Evolutionary conservation across 2,113 vertebrate species (phyloP).

Genomic region (Panthera leo): DNA sequence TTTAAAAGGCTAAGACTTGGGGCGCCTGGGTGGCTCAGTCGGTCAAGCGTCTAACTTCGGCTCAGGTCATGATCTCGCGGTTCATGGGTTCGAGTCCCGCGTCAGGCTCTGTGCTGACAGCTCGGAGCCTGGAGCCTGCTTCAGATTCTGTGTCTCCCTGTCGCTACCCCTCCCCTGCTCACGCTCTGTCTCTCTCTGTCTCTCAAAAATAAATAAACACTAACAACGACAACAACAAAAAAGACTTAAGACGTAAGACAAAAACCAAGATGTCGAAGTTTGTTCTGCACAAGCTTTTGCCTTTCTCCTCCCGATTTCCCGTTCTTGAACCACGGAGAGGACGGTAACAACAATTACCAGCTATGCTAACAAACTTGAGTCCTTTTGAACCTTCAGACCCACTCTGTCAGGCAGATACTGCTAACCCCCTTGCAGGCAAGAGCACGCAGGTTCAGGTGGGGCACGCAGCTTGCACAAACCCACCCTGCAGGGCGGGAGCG

Average conservation of each 20-base stretch:
- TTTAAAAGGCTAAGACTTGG: background rate
- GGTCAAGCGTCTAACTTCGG: too few relatives aligned
- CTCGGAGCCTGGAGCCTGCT: too few relatives aligned
- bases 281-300: too few relatives aligned
- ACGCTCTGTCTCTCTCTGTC: too few relatives aligned
- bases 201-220: too few relatives aligned
- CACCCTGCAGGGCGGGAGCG: rapidly evolving
- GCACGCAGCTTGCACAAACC: background rate
- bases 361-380: rapidly evolving
- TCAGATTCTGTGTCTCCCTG: too few relatives aligned
- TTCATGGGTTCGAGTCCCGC: too few relatives aligned
- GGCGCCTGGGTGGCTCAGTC: too few relatives aligned
- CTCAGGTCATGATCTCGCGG: too few relatives aligned
- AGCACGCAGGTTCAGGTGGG: background rate
- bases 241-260: background rate
- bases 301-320: background rate
- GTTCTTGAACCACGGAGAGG: background rate
- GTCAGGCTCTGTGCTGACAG: too few relatives aligned
- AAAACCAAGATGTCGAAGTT: background rate
- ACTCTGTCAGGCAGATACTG: background rate
- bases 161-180: too few relatives aligned
- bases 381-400: background rate
- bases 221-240: too few relatives aligned
- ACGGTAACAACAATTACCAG: background rate
- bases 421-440: background rate